A percentile compares a stretch with the other conserved stretches of the same genome.
phyloP scores from a whole-genome alignment of 2,888 invertebrate species.

The Falcaria lacertinaria region DNA sequence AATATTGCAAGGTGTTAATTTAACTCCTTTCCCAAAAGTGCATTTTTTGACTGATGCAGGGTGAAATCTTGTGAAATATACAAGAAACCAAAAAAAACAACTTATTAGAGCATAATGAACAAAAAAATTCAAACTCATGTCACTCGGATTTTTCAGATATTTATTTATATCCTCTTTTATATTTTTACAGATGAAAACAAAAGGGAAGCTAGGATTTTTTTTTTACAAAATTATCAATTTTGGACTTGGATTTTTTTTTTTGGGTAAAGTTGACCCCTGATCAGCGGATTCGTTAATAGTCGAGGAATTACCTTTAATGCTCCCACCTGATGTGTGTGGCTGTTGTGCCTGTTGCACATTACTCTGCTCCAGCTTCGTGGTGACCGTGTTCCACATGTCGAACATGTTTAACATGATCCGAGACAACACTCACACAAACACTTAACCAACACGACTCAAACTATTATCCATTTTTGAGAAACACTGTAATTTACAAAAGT shows the following conservation, averaged over 20 bases:
- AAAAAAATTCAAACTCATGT: no score
- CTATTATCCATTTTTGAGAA: conserved; percentile 45
- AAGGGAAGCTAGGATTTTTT: no score
- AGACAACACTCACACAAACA: conserved; percentile 42
- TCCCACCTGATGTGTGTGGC: conserved; percentile 89
- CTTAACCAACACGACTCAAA: conserved; percentile 28
- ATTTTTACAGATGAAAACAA: background rate
- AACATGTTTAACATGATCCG: conserved; percentile 83
- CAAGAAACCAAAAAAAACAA: conserved; percentile 14
- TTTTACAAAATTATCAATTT: no score
- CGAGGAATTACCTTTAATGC: conserved; percentile 87
- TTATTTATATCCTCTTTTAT: no score
- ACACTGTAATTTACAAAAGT: conserved; percentile 48
- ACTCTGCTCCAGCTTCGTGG: conserved; percentile 86
- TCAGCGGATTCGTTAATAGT: conserved; percentile 35
- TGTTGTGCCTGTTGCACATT: conserved; percentile 83
- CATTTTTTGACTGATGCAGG: conserved; percentile 16
- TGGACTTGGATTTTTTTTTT: no score
- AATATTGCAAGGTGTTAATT: background rate
- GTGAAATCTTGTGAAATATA: conserved; percentile 6
- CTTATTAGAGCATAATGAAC: no score
- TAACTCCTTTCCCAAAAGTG: background rate
- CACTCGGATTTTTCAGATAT: no score
- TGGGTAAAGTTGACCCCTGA: conserved; percentile 10
- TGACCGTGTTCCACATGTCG: conserved; percentile 91